Conservation (phyloP, 2,113 vertebrate genomes). For the Camelus dromedarius region DNA sequence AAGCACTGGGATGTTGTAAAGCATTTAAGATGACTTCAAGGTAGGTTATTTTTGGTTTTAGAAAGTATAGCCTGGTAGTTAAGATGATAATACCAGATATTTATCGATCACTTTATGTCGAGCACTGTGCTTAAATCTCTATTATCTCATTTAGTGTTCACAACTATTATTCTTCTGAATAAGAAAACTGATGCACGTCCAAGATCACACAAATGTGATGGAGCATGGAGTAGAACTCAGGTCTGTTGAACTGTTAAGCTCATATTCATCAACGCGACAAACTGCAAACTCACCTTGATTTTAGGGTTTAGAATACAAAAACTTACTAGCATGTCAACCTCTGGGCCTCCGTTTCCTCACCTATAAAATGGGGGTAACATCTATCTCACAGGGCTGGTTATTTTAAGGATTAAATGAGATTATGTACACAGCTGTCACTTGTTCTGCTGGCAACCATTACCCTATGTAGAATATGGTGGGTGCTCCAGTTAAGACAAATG, state of each 20-base stretch:
- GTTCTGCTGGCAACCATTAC: not conserved
- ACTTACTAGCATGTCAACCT: slow-evolving; percentile 11
- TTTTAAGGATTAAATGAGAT: slow-evolving; percentile 21
- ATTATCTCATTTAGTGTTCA: slow-evolving; percentile 38
- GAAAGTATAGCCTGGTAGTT: not conserved
- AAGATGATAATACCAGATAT: not conserved
- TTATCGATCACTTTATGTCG: not conserved
- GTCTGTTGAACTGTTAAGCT: slow-evolving; percentile 17
- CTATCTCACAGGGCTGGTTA: slow-evolving; percentile 21
- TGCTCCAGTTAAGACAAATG: not conserved
- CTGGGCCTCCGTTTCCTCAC: not conserved
- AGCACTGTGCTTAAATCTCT: not conserved
- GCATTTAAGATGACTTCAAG: slow-evolving; percentile 53
- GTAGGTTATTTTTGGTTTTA: slow-evolving; percentile 34
- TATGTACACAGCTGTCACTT: not conserved
- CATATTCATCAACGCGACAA: not conserved
- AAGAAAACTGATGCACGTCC: slow-evolving; percentile 35
- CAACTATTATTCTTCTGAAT: slow-evolving; percentile 27
- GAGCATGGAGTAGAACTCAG: not conserved
- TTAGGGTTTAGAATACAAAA: slow-evolving; percentile 34
- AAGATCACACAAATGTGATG: slow-evolving; percentile 21
- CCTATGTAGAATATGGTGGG: not conserved
- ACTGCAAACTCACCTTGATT: not conserved
- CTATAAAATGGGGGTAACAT: not conserved
- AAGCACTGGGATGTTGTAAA: slow-evolving; percentile 5